Percentiles rank a stretch among this genome's conserved stretches.
Conservation (phyloP, 2,888 invertebrate species). For the Capitulum mitella region DNA sequence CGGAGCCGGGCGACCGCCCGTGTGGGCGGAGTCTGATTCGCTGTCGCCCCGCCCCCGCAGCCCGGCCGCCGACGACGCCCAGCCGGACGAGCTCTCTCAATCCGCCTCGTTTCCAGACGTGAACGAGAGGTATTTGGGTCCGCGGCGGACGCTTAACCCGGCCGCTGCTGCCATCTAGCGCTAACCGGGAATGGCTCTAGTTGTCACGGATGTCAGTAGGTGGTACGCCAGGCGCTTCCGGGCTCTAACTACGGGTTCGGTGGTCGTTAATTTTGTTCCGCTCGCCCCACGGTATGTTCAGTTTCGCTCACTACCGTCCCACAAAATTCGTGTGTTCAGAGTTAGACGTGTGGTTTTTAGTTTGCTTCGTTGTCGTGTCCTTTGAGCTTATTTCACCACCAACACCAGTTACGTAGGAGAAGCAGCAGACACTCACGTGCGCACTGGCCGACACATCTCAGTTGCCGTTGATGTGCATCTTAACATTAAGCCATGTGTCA, state of each 20-base stretch:
- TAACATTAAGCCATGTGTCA: too few relatives aligned
- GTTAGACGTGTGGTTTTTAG: too few relatives aligned
- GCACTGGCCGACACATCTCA: too few relatives aligned
- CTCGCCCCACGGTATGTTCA: background rate
- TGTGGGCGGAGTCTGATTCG: too few relatives aligned
- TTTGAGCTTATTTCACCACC: too few relatives aligned
- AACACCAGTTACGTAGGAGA: too few relatives aligned
- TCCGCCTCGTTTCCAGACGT: conserved; percentile 14
- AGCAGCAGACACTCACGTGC: too few relatives aligned
- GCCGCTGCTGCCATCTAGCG: background rate
- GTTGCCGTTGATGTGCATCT: too few relatives aligned
- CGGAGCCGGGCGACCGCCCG: too few relatives aligned
- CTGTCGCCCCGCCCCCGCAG: background rate
- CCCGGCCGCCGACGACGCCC: background rate
- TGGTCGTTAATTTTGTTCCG: background rate
- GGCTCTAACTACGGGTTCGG: background rate
- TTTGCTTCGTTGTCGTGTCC: too few relatives aligned
- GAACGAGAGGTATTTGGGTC: conserved; percentile 4
- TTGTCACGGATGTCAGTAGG: background rate
- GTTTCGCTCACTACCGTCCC: too few relatives aligned
- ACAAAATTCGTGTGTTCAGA: too few relatives aligned
- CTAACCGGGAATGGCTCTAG: conserved; percentile 15
- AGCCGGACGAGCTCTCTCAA: background rate
- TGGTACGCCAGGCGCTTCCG: background rate
- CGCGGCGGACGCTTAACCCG: background rate